These are phyloP conservation scores for Phalloptychus januarius DNA, from an alignment of 2,797 vertebrate genomes.

Conservation along the genomic window DNA sequence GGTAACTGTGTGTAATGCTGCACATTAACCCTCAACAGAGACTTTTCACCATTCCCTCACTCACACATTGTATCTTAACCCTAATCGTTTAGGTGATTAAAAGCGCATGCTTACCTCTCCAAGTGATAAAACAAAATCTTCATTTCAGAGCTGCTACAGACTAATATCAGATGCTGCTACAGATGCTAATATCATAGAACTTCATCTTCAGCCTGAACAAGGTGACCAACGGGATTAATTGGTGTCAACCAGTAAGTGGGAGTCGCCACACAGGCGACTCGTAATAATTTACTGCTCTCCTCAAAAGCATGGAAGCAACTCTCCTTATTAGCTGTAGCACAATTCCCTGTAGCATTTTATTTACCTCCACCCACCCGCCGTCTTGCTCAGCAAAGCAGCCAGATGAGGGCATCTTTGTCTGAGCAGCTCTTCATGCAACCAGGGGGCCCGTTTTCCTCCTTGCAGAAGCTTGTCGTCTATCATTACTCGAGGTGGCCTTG, in stretches of 20 bases:
- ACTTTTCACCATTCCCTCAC: not conserved
- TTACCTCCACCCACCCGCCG: conserved; percentile 12
- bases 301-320: conserved; percentile 29
- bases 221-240: conserved; percentile 43
- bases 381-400: conserved; percentile 22
- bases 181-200: conserved; percentile 9
- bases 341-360: conserved; percentile 36
- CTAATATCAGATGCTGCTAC: no score
- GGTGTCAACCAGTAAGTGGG: conserved; percentile 29
- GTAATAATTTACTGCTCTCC: conserved; percentile 42
- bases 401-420: conserved; percentile 55
- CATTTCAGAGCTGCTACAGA: conserved; percentile 17
- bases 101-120: not conserved
- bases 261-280: conserved; percentile 23
- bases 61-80: conserved; percentile 6
- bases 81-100: not conserved
- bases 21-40: not conserved
- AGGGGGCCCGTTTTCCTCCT: conserved; percentile 55
- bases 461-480: conserved; percentile 70
- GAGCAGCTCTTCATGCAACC: conserved; percentile 43
- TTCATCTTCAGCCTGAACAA: conserved; percentile 24
- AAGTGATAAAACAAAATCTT: conserved; percentile 14
- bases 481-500: conserved; percentile 64
- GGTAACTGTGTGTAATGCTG: not conserved
- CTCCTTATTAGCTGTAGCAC: conserved; percentile 39